Evolutionary conservation across 2,113 vertebrate genomes (phyloP).

Genomic region (Psittacula cyanocephala): DNA sequence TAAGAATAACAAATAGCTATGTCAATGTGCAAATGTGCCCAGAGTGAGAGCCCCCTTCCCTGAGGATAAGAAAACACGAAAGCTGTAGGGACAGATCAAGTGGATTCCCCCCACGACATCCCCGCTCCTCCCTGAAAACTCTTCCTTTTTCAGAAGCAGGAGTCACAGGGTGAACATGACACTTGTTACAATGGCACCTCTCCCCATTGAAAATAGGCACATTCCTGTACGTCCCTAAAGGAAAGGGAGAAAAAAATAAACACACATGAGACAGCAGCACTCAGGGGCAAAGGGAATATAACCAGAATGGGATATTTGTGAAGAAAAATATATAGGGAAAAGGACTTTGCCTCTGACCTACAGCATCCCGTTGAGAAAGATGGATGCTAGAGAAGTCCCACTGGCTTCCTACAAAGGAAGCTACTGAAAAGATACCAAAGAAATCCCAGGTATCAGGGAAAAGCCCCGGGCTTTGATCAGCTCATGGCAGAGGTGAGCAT

Average conservation of each 20-base stretch:
- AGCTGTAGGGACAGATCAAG: slow-evolving; percentile 43
- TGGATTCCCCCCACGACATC: slow-evolving; percentile 52
- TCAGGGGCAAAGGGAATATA: slow-evolving; percentile 49
- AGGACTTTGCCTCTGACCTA: slow-evolving; percentile 64
- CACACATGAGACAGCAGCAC: slow-evolving; percentile 24
- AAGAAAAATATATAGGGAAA: slow-evolving; percentile 67
- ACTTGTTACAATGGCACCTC: slow-evolving; percentile 39
- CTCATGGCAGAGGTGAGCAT: neutral
- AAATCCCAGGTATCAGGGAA: neutral
- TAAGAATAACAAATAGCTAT: slow-evolving; percentile 58
- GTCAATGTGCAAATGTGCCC: neutral
- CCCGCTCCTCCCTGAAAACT: slow-evolving; percentile 22
- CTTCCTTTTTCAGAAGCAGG: slow-evolving; percentile 51
- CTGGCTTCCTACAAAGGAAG: slow-evolving; percentile 17
- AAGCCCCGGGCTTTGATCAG: neutral
- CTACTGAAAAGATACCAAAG: neutral
- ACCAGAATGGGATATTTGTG: slow-evolving; percentile 60
- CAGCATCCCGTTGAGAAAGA: slow-evolving; percentile 22
- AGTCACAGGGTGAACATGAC: slow-evolving; percentile 42
- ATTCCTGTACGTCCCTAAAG: slow-evolving; percentile 58
- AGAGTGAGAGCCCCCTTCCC: neutral
- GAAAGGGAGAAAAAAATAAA: slow-evolving; percentile 51
- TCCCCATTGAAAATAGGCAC: slow-evolving; percentile 50
- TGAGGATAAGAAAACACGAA: slow-evolving; percentile 25
- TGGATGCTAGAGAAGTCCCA: slow-evolving; percentile 9